Percentiles rank a stretch among this genome's conserved stretches.
phyloP scores from a whole-genome alignment of 2,113 vertebrate genomes.

The Eonycteris spelaea region DNA sequence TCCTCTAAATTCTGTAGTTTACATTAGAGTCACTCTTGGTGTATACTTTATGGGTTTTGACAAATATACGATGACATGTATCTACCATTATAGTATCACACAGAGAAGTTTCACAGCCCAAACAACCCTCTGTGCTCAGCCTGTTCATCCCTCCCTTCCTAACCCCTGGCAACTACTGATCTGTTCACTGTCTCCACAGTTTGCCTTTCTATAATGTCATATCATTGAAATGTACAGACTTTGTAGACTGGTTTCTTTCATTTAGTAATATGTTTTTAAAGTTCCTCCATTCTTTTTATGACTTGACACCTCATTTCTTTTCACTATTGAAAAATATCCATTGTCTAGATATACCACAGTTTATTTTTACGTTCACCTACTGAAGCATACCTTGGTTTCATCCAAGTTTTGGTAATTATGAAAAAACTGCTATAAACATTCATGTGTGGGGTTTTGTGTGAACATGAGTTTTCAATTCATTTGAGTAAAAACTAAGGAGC shows the following conservation, averaged over 20 bases:
- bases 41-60: background rate
- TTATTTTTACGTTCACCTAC: background rate
- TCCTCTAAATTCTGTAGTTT: background rate
- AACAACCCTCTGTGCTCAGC: background rate
- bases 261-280: background rate
- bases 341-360: background rate
- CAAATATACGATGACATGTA: background rate
- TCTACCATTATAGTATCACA: background rate
- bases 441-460: background rate
- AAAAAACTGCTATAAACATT: background rate
- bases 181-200: background rate
- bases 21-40: background rate
- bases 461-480: background rate
- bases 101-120: background rate
- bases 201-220: background rate
- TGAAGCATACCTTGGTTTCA: background rate
- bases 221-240: background rate
- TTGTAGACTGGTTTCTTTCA: background rate
- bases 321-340: background rate
- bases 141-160: background rate
- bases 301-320: background rate
- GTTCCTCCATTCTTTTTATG: background rate
- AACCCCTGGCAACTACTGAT: background rate
- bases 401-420: background rate
- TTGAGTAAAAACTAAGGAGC: background rate